These are phyloP conservation scores for Brachionus asplanchnoidis DNA, from an alignment of 1,140 invertebrate species.

Conservation along the genomic window DNA sequence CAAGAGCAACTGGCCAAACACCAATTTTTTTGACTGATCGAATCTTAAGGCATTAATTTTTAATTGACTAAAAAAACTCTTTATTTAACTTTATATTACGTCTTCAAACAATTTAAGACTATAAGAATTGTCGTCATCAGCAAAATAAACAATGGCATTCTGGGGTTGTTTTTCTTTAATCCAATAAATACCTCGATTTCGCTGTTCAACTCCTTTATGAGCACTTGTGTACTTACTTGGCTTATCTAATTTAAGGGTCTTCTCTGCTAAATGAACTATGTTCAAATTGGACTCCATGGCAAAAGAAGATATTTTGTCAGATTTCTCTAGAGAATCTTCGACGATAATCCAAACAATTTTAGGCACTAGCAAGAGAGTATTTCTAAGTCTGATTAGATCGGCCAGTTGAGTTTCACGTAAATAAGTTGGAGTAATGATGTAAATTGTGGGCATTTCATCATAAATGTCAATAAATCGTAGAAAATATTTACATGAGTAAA, in stretches of 20 bases:
- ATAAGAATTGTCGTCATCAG: conserved; percentile 97
- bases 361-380: conserved; percentile 72
- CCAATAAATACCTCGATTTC: conserved; percentile 83
- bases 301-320: conserved; percentile 85
- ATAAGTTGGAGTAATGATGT: conserved; percentile 82
- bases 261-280: conserved; percentile 71
- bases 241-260: conserved; percentile 64
- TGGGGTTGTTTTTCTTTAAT: conserved; percentile 64
- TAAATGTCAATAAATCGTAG: neutral
- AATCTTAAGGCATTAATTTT: conserved; percentile 62
- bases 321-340: conserved; percentile 45
- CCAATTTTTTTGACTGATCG: conserved; percentile 76
- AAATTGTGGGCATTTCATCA: conserved; percentile 41
- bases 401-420: conserved; percentile 77
- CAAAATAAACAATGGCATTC: conserved; percentile 84
- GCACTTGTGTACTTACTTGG: conserved; percentile 69
- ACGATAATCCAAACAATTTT: conserved; percentile 8
- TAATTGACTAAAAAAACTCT: too few relatives aligned
- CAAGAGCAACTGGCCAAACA: conserved; percentile 93
- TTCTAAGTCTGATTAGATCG: conserved; percentile 79
- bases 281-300: conserved; percentile 74
- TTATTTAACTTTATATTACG: conserved; percentile 57
- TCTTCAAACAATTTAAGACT: conserved; percentile 80
- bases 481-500: neutral
- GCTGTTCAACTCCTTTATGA: conserved; percentile 89